Evolutionary conservation across 2,888 invertebrate genomes (phyloP).

Genomic region (Cistogaster globosa): DNA sequence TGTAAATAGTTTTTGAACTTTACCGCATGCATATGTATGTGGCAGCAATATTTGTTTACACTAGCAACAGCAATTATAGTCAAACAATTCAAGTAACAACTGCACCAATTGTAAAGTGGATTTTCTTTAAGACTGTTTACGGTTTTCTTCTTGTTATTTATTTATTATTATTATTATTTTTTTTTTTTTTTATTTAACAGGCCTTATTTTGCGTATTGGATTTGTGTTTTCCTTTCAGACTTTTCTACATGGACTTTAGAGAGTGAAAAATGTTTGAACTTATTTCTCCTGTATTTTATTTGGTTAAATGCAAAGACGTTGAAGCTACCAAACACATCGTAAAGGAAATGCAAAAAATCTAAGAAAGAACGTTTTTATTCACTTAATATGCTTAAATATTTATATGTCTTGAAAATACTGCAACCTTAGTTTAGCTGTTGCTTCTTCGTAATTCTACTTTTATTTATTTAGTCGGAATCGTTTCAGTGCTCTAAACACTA

Average conservation of each 20-base stretch:
- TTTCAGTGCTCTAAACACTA: background rate
- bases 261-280: constrained; percentile 13
- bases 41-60: background rate
- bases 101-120: constrained; percentile 25
- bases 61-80: constrained; percentile 21
- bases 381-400: constrained; percentile 47
- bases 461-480: constrained; percentile 32
- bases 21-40: background rate
- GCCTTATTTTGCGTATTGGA: background rate
- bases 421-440: constrained; percentile 38
- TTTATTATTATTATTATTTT: too few relatives aligned
- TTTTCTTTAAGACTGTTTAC: constrained; percentile 23
- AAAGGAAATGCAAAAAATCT: constrained; percentile 7
- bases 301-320: constrained; percentile 4
- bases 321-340: background rate
- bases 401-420: constrained; percentile 28
- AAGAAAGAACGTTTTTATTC: constrained; percentile 22
- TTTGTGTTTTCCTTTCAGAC: background rate
- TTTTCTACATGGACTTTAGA: constrained; percentile 3
- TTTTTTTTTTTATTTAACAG: background rate
- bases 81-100: constrained; percentile 23
- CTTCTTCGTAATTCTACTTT: constrained; percentile 10
- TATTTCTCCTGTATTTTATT: background rate
- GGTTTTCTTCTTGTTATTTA: background rate
- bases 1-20: too few relatives aligned